Conservation (phyloP, 2,888 invertebrate species). For the Nysson spinosus region DNA sequence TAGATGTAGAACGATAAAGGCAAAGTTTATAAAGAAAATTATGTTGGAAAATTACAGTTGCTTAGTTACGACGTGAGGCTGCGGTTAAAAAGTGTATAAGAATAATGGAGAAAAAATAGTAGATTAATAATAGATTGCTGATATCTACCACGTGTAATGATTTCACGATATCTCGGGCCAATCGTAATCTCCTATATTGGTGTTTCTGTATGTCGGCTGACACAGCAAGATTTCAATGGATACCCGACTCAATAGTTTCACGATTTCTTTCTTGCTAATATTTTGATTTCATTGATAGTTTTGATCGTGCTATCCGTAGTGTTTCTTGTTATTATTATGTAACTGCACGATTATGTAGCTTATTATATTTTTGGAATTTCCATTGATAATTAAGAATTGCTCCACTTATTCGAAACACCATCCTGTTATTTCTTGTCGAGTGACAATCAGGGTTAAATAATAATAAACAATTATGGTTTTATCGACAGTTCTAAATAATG, state of each 20-base stretch:
- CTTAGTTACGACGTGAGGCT: background rate
- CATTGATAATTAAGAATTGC: too few species aligned
- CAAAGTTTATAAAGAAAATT: background rate
- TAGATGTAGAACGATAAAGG: too few species aligned
- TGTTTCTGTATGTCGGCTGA: constrained; percentile 25
- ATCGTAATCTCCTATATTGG: constrained; percentile 33
- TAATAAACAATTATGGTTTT: too few species aligned
- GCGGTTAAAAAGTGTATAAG: background rate
- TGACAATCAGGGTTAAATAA: too few species aligned
- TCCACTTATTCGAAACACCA: too few species aligned
- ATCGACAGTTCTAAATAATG: too few species aligned
- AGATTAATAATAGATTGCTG: constrained; percentile 36
- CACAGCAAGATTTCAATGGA: constrained; percentile 21
- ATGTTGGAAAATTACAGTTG: background rate
- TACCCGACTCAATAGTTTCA: too few species aligned
- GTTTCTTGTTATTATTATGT: too few species aligned
- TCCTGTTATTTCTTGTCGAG: too few species aligned
- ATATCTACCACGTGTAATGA: constrained; percentile 51
- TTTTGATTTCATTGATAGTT: background rate
- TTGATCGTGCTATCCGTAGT: background rate
- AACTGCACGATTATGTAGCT: too few species aligned
- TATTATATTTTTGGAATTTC: too few species aligned
- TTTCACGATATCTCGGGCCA: constrained; percentile 42
- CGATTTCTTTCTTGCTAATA: background rate
- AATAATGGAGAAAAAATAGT: constrained; percentile 24